Evolutionary conservation across 2,797 vertebrate genomes (phyloP).

Genomic region (Artibeus lituratus): DNA sequence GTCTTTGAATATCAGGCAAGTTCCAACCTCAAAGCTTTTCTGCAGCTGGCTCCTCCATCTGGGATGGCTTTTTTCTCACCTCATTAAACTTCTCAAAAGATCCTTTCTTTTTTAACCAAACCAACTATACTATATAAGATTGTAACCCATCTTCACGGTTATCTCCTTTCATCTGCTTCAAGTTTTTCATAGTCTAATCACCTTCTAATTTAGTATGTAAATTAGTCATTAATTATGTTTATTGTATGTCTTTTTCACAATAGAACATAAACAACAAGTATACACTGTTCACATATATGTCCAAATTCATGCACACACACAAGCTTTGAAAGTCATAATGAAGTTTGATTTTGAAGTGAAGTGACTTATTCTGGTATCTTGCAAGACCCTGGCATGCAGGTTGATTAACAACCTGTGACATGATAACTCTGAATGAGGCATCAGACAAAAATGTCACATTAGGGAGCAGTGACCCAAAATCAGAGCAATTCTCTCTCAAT

Average conservation of each 20-base stretch:
- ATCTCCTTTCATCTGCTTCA: not conserved
- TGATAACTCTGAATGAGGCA: not conserved
- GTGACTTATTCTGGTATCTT: not conserved
- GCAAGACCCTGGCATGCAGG: not conserved
- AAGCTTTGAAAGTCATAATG: not conserved
- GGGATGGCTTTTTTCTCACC: not conserved
- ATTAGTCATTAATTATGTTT: not conserved
- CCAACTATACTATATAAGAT: not conserved
- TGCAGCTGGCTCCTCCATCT: not conserved
- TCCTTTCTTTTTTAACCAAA: not conserved
- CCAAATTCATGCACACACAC: not conserved
- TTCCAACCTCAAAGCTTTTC: not conserved
- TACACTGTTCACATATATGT: not conserved
- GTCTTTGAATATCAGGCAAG: not conserved
- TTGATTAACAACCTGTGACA: not conserved
- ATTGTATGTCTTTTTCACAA: not conserved
- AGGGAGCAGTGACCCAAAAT: not conserved
- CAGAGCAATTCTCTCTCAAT: not conserved
- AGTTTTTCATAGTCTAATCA: not conserved
- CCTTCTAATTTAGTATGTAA: not conserved
- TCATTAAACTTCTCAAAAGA: not conserved
- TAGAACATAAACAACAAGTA: not conserved
- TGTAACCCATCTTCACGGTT: not conserved
- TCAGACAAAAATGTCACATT: not conserved
- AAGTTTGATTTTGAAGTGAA: not conserved